A percentile compares a stretch with the other conserved stretches of the same genome.
Conservation (phyloP, 2,113 vertebrate species). For the Hippolais icterina region DNA sequence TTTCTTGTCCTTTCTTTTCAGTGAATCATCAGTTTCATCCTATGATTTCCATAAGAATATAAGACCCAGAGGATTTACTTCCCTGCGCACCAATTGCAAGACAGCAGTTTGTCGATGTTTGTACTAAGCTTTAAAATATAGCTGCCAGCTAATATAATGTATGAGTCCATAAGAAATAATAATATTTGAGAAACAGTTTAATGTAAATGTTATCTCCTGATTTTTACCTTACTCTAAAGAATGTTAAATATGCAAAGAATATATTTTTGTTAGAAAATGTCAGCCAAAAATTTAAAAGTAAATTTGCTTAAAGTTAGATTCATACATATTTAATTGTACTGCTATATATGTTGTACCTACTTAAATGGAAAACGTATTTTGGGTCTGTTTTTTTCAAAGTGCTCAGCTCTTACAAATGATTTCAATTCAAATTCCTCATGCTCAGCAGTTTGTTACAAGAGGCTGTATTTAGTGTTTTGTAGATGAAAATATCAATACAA, state of each 20-base stretch:
- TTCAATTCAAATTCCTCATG: neutral
- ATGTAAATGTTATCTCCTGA: neutral
- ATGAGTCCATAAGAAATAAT: neutral
- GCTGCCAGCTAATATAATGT: neutral
- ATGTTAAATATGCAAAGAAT: neutral
- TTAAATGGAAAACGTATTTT: neutral
- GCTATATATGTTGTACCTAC: neutral
- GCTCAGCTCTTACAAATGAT: neutral
- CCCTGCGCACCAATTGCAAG: neutral
- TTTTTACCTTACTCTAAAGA: neutral
- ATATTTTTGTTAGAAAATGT: neutral
- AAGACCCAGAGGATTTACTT: neutral
- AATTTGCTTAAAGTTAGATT: neutral
- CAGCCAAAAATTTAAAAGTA: neutral
- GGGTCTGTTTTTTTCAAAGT: neutral
- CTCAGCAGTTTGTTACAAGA: neutral
- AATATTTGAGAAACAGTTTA: neutral
- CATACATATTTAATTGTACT: conserved; percentile 4
- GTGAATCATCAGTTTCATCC: neutral
- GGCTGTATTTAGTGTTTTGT: neutral
- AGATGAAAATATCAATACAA: neutral
- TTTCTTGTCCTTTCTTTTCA: neutral
- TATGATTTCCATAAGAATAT: neutral
- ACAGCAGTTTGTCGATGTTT: neutral
- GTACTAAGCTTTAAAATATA: neutral